A percentile compares a stretch with the other conserved stretches of the same genome.
These are phyloP conservation scores for Rhyacophila brunnea DNA, from an alignment of 1,140 invertebrate species.

Conservation along the genomic window DNA sequence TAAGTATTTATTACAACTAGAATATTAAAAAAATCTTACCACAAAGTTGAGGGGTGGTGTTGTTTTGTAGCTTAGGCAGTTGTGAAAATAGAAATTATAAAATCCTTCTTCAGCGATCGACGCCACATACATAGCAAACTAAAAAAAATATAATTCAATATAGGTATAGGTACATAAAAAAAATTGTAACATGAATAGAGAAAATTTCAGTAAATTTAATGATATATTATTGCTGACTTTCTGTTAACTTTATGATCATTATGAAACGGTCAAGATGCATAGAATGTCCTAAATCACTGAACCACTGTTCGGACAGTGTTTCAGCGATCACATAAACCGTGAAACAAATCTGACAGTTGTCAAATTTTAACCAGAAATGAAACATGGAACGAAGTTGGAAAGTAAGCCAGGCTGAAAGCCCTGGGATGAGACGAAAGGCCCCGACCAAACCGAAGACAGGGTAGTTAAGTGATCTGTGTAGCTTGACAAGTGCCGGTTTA, in stretches of 20 bases:
- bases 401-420: too few relatives aligned
- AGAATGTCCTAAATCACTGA: background rate
- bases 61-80: constrained; percentile 72
- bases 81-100: constrained; percentile 95
- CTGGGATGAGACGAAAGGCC: too few relatives aligned
- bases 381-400: too few relatives aligned
- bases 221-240: background rate
- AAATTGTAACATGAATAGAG: background rate
- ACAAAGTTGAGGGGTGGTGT: constrained; percentile 61
- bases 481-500: too few relatives aligned
- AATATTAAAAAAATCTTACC: too few relatives aligned
- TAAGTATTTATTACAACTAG: too few relatives aligned
- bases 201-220: background rate
- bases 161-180: background rate
- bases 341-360: too few relatives aligned
- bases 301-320: too few relatives aligned
- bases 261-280: background rate
- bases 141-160: constrained; percentile 36
- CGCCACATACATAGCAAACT: constrained; percentile 83
- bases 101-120: constrained; percentile 82
- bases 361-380: too few relatives aligned
- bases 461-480: too few relatives aligned
- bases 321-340: too few relatives aligned
- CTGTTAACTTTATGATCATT: background rate
- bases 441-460: too few relatives aligned